Evolutionary conservation across 2,113 vertebrate species (phyloP).

Genomic region (Brachyistius frenatus): DNA sequence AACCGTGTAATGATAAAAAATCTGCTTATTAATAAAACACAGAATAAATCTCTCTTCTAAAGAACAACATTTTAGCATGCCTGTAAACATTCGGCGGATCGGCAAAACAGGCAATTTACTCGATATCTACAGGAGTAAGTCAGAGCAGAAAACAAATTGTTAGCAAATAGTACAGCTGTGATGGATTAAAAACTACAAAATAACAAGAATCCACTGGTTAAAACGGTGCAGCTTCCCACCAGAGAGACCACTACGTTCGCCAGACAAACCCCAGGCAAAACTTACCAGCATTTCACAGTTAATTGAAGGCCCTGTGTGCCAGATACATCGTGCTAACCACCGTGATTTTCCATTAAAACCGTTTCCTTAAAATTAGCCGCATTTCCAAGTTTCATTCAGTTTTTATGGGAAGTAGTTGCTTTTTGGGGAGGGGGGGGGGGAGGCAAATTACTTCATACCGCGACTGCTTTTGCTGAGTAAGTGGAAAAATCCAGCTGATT

Average conservation of each 20-base stretch:
- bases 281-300: slow-evolving; percentile 32
- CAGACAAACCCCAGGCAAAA: slow-evolving; percentile 29
- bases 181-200: neutral
- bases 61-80: neutral
- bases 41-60: neutral
- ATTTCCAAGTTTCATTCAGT: neutral
- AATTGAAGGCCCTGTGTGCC: slow-evolving; percentile 29
- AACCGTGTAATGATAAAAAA: neutral
- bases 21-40: too few species aligned
- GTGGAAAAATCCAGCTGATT: slow-evolving; percentile 3
- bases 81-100: too few species aligned
- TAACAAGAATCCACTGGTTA: slow-evolving; percentile 1
- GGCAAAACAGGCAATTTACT: too few species aligned
- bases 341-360: slow-evolving; percentile 22
- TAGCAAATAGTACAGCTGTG: neutral
- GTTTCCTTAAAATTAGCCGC: neutral
- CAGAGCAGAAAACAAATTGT: neutral
- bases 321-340: slow-evolving; percentile 33
- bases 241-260: neutral
- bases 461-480: slow-evolving; percentile 1
- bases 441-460: slow-evolving; percentile 12
- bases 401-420: neutral
- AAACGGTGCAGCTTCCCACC: neutral
- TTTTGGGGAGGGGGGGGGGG: neutral
- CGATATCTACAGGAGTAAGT: too few species aligned